Evolutionary conservation across 2,113 vertebrate genomes (phyloP), one percentile per base, ranked within the genome.

Genomic region (Dasyornis broadbenti): DNA sequence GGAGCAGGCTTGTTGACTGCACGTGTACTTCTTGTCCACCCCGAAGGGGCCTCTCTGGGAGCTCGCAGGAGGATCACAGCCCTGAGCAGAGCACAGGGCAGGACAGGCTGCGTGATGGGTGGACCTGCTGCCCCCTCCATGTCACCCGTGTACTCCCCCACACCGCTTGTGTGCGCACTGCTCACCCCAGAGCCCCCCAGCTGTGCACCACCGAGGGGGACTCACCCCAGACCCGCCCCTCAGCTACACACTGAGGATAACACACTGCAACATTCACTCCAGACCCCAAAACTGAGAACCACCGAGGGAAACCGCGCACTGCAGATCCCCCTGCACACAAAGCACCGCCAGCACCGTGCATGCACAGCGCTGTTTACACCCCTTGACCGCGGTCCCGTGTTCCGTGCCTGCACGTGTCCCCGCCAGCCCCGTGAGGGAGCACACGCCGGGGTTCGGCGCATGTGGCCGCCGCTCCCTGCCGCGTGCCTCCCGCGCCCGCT

Each of bases 321-420:
- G 9, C 56, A 30, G n/a, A 4, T 26, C 5, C 8, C 60, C 6
- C 15, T 10, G 26, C 15, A 3, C 23, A 15, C 63, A n/a, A 3
- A 14, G 28, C 44, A 2, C 13, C 1, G 30, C 15, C 26, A 27
- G 42, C 33, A 2, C 28, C 0, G 22, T 3, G 17, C 37, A 0
- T 0, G 9, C 53, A 2, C 18, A 0, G 8, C 6, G 6, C 7
- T 42, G 64, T 53, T 72, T 24, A 13, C 49, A 18, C 19, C 8
- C 22, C 4, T 1, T 47, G 49, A 15, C 77, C 7, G 1, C 57
- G 26, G 11, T 6, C 39, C 0, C 1, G 1, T 18, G 11, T 6
- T n/a, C 0, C 1, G 1, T 18, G 49, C 52, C 63, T 1, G 39
- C 54, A 49, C 24, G 13, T 59, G 60, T 53, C n/a, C 4, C 1